phyloP scores from a whole-genome alignment of 2,113 vertebrate genomes.

The Indicator maculatus region DNA sequence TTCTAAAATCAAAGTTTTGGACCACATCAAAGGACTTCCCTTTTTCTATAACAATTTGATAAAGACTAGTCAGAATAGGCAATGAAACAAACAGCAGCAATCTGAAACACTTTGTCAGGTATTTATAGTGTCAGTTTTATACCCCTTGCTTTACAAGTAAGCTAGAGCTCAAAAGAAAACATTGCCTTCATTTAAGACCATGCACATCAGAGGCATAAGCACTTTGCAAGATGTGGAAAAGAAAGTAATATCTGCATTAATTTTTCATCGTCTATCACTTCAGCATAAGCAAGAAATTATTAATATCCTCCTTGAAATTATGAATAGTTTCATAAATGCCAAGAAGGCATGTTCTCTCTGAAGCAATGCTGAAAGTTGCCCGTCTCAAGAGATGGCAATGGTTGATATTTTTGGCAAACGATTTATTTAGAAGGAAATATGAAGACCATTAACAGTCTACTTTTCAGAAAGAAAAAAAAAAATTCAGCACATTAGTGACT shows the following conservation, averaged over 20 bases:
- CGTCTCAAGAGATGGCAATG: background rate
- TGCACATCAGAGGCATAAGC: background rate
- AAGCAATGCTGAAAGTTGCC: background rate
- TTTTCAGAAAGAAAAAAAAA: background rate
- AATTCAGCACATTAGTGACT: background rate
- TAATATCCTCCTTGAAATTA: constrained; percentile 26
- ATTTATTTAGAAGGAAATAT: background rate
- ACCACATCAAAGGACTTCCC: background rate
- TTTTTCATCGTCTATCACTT: constrained; percentile 54
- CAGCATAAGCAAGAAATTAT: constrained; percentile 48
- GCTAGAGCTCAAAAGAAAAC: background rate
- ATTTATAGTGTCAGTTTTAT: background rate
- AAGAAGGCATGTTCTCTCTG: background rate
- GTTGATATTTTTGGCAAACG: background rate
- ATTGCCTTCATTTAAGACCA: background rate
- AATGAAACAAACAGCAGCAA: background rate
- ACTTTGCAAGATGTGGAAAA: background rate
- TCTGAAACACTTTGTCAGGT: background rate
- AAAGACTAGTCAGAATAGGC: background rate
- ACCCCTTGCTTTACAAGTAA: background rate
- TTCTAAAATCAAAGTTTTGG: background rate
- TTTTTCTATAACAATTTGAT: background rate
- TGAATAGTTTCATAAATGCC: constrained; percentile 5
- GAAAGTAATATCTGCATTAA: constrained; percentile 14
- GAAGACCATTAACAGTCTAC: background rate